Base-by-base conservation (phyloP, 2,797 vertebrate species). In the Euphonia xanthogaster region DNA sequence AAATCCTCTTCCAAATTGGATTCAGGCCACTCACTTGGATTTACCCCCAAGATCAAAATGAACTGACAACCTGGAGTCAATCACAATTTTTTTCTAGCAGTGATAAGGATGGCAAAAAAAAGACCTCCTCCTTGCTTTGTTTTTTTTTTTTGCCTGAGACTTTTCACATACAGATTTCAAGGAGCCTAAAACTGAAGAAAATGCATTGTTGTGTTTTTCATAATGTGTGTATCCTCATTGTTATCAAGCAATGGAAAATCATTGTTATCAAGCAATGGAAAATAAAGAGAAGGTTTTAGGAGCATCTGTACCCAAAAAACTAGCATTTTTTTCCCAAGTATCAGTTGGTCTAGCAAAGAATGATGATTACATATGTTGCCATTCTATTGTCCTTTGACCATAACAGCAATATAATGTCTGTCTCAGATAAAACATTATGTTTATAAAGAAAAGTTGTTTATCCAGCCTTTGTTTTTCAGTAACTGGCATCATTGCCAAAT, bases 51-150 rank as follows among this genome's bases (percentile, higher is more conserved):
- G 28, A 71, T 30, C 30, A 88, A 79, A 90, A 73, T 20, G 9
- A 86, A 9, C 19, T 35, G n/a, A 55, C 14, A 42, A 7, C 11
- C 9, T 8, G 2, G 9, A 80, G 33, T 33, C 7, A 66, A 39
- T 39, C 30, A 20, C n/a, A 61, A 48, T 65, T 16, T 39, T 16
- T 39, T 75, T 57, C 5, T 53, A 60, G 16, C 25, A 63, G 20
- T 40, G 8, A 53, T 68, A 20, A 53, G 10, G 15, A 4, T 37
- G 8, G 15, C 37, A 61, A 84, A 54, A 57, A 42, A 44, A 63
- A 44, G 44, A 19, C 10, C 10, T 5, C 1, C 7, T 21, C 5
- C 3, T 44, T 45, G 6, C 7, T n/a, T 24, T 33, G 7, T n/a
- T 55, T 55, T 20, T 24, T 31, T 15, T 22, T 39, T 63, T 72